Conservation (phyloP, 2,888 invertebrate genomes). For the Troilus luridus region DNA sequence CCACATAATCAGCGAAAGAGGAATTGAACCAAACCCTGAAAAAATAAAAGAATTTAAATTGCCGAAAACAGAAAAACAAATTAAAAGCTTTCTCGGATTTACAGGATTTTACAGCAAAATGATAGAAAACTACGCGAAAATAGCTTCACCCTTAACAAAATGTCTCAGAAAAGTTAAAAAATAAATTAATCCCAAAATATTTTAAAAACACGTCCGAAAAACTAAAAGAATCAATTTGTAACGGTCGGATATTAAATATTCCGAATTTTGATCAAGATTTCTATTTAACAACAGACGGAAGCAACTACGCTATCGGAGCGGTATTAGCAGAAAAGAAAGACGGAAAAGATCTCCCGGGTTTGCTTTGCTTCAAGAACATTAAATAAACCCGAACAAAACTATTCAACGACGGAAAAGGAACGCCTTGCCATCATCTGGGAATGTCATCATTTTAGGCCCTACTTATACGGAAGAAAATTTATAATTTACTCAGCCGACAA, state of each 20-base stretch:
- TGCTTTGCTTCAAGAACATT: constrained; percentile 67
- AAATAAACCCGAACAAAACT: constrained; percentile 66
- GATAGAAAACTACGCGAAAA: constrained; percentile 59
- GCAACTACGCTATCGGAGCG: constrained; percentile 66
- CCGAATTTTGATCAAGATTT: constrained; percentile 61
- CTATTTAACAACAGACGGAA: constrained; percentile 66
- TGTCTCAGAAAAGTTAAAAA: too few relatives aligned
- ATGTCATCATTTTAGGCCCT: constrained; percentile 24
- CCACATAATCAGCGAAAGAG: neutral
- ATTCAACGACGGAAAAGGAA: constrained; percentile 20
- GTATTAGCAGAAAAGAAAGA: constrained; percentile 66
- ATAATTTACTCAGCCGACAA: neutral
- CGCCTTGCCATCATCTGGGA: neutral
- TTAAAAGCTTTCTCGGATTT: constrained; percentile 66
- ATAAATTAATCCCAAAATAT: too few relatives aligned
- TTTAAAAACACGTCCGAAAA: too few relatives aligned
- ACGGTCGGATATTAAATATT: constrained; percentile 58
- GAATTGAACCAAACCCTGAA: neutral
- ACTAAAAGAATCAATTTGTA: neutral
- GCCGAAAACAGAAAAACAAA: constrained; percentile 56
- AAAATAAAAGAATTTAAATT: constrained; percentile 45
- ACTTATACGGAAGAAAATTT: constrained; percentile 14
- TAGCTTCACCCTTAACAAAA: constrained; percentile 59
- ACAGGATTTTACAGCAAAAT: constrained; percentile 67
- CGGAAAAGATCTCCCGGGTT: constrained; percentile 67